Conservation (phyloP, 2,888 invertebrate genomes). For the Sphaerolaimus hirsutus region DNA sequence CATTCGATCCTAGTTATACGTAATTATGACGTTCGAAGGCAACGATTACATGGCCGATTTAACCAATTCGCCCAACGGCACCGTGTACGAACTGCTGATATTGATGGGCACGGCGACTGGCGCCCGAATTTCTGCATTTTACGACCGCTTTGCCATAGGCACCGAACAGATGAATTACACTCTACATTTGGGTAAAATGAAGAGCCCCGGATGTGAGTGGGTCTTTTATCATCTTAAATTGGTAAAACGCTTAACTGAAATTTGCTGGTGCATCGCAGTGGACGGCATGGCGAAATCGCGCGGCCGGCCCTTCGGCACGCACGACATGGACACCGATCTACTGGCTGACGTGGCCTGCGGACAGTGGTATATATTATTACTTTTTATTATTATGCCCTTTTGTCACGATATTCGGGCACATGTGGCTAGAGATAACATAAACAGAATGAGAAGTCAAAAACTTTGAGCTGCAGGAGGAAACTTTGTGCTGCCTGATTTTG, state of each 20-base stretch:
- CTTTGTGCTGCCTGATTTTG: no score
- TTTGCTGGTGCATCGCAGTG: background rate
- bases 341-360: background rate
- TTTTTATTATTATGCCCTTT: no score
- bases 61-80: background rate
- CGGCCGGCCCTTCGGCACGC: slow-evolving; percentile 1
- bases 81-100: slow-evolving; percentile 1
- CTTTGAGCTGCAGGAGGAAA: no score
- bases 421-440: no score
- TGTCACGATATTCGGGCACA: no score
- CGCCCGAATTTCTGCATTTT: background rate
- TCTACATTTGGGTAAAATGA: slow-evolving; percentile 1
- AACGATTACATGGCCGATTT: slow-evolving; percentile 4
- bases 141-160: background rate
- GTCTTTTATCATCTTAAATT: no score
- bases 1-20: no score
- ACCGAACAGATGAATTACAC: background rate
- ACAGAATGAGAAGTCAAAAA: no score
- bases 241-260: no score
- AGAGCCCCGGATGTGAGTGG: slow-evolving; percentile 1
- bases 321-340: background rate
- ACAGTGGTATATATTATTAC: no score
- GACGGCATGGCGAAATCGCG: background rate
- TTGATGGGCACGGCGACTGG: background rate
- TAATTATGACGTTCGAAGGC: background rate